Evolutionary conservation across 2,888 invertebrate species (phyloP), one percentile per base, ranked within the genome.

Genomic region (Saturnia pavonia): DNA sequence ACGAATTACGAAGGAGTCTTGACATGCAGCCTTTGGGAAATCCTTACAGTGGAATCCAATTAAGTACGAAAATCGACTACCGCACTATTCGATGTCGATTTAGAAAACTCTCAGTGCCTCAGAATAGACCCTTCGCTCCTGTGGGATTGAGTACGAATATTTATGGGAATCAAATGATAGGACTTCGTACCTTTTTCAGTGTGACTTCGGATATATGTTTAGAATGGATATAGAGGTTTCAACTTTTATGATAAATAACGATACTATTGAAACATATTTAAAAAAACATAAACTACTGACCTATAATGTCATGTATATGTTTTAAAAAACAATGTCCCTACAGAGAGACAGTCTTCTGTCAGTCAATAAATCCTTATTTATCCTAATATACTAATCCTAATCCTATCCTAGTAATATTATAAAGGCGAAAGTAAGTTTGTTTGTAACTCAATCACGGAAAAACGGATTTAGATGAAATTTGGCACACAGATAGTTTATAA

Each of bases 151-250:
- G 48, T 48, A 40, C 72, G 69, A 68, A 77, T 79, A 79, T 85
- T 82, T 85, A 80, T 82, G 76, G 76, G 74, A 78, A 74, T 79
- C 79, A 80, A 82, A 82, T 82, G 82, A 83, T 80, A 77, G 74
- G 74, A 76, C 73, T 72, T 72, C 76, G 70, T 74, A 73, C 74
- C 75, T 76, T 77, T 77, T 78, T 75, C 74, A 69, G 74, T 74
- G 68, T 75, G 74, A 73, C 76, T 76, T 73, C 71, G 74, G 65
- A 68, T 66, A 48, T n/a, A 40, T 40, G 40, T 40, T 34, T 65
- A 40, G 65, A 34, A 57, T 22, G n/a, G 57, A 34, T 68, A 34
- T 72, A 40, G 70, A 45, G 69, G 51, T 68, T 67, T 75, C 67
- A 69, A 74, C 27, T 14, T 60, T 60, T 60, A 60, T 54, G 54